Percentiles rank a stretch among this genome's conserved stretches.
These are phyloP conservation scores for Crepidodera aurea DNA, from an alignment of 2,888 invertebrate species.

Conservation along the genomic window DNA sequence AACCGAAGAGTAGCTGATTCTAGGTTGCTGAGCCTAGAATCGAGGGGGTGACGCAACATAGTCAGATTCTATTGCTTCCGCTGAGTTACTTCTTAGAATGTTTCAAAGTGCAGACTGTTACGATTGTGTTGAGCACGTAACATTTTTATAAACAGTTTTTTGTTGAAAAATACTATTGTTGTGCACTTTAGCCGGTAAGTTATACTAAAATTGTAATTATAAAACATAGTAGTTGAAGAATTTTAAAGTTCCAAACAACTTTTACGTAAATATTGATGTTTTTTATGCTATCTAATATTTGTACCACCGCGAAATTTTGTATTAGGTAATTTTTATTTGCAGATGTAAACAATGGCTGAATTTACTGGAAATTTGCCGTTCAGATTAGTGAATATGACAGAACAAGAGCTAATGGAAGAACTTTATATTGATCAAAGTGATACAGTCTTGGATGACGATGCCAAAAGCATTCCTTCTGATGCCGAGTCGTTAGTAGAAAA, in stretches of 20 bases:
- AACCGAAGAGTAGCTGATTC: no score
- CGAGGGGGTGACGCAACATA: no score
- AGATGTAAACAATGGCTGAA: no score
- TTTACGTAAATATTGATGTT: no score
- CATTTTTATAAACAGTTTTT: not conserved
- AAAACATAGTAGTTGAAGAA: not conserved
- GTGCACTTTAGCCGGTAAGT: not conserved
- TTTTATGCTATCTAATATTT: no score
- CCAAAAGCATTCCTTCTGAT: not conserved
- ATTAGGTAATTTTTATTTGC: no score
- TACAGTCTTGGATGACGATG: not conserved
- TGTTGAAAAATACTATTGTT: no score
- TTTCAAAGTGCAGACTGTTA: no score
- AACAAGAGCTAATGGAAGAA: not conserved
- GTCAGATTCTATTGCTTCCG: no score
- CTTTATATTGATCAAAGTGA: not conserved
- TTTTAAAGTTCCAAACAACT: not conserved
- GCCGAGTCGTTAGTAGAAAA: not conserved
- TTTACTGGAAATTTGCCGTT: not conserved
- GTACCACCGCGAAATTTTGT: no score
- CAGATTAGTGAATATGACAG: not conserved
- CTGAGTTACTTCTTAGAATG: no score
- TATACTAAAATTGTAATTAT: not conserved
- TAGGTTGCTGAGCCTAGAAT: no score
- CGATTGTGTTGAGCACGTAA: not conserved